Conservation (phyloP, 2,888 invertebrate species). For the Trachelus iudaicus region DNA sequence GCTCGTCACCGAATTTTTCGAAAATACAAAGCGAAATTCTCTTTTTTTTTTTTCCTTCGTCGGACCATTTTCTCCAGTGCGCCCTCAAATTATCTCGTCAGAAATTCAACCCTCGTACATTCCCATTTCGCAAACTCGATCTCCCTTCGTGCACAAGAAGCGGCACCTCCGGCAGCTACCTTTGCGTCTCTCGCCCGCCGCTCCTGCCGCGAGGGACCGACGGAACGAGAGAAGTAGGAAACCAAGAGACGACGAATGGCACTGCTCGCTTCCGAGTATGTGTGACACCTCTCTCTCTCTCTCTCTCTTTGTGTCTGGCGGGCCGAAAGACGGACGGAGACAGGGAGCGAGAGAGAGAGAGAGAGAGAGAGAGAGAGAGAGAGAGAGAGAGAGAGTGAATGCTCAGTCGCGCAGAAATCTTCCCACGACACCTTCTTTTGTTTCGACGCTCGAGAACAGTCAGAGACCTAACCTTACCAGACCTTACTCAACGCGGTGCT, state of each 20-base stretch:
- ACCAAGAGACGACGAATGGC: slow-evolving; percentile 14
- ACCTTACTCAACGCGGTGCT: background rate
- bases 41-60: background rate
- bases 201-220: slow-evolving; percentile 11
- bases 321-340: background rate
- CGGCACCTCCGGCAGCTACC: too few relatives aligned
- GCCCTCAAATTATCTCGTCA: slow-evolving; percentile 59
- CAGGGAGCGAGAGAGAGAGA: background rate
- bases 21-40: background rate
- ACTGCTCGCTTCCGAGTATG: background rate
- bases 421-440: slow-evolving; percentile 8
- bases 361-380: background rate
- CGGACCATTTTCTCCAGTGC: slow-evolving; percentile 26
- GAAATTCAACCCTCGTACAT: slow-evolving; percentile 60
- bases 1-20: background rate
- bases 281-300: slow-evolving; percentile 27
- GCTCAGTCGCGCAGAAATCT: slow-evolving; percentile 7
- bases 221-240: slow-evolving; percentile 15
- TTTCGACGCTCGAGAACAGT: slow-evolving; percentile 2
- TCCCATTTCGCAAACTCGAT: slow-evolving; percentile 62
- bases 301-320: background rate
- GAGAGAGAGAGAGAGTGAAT: background rate
- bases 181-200: background rate
- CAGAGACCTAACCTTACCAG: background rate
- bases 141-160: slow-evolving; percentile 40